phyloP scores from a whole-genome alignment of 2,797 vertebrate genomes.

The Prunella strophiata region DNA sequence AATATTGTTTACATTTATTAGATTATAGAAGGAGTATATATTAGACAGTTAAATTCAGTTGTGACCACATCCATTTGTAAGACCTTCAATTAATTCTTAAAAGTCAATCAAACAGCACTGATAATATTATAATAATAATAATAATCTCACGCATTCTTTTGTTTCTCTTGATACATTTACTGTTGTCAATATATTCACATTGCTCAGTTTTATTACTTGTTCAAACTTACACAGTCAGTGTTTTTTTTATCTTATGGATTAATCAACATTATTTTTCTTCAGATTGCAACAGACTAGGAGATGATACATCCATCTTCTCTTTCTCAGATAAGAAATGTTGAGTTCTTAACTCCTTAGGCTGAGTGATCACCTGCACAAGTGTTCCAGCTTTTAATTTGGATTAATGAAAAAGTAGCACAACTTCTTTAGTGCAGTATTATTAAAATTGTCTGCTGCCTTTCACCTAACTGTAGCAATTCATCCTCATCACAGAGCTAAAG shows the following conservation, averaged over 20 bases:
- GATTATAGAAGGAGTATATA: neutral
- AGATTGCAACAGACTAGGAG: neutral
- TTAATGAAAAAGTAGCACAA: neutral
- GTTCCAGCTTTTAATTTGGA: neutral
- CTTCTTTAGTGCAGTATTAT: neutral
- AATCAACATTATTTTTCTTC: neutral
- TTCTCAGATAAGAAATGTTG: neutral
- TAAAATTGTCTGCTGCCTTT: neutral
- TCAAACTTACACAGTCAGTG: neutral
- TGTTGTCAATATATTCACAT: neutral
- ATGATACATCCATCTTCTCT: neutral
- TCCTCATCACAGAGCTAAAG: neutral
- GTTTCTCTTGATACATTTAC: neutral
- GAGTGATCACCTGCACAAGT: neutral
- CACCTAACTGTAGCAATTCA: neutral
- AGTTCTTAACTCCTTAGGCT: neutral
- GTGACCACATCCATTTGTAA: neutral
- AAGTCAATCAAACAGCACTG: neutral
- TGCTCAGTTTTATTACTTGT: neutral
- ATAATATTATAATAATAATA: neutral
- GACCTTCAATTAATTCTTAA: neutral
- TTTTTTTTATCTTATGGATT: neutral
- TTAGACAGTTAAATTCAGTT: neutral
- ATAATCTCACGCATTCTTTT: neutral
- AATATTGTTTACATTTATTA: neutral